phyloP scores from a whole-genome alignment of 2,113 vertebrate species.

The Vulpes ferrilata region DNA sequence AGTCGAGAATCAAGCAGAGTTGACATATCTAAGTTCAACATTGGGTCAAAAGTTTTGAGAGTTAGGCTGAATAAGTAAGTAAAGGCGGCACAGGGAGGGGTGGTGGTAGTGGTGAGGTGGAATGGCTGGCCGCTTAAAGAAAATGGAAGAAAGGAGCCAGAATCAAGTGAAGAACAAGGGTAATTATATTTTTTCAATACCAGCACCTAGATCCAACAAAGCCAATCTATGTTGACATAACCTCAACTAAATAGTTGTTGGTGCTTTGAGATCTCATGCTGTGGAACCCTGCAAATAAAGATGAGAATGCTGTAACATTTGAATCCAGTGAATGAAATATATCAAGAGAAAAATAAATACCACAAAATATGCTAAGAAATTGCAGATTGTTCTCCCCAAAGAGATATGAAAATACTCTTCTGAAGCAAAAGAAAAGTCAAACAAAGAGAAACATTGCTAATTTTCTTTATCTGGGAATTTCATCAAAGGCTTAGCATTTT shows the following conservation, averaged over 20 bases:
- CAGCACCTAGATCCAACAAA: background rate
- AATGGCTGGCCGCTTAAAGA: background rate
- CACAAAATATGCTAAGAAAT: slow-evolving; percentile 36
- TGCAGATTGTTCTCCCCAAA: background rate
- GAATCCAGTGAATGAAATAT: slow-evolving; percentile 38
- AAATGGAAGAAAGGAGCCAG: background rate
- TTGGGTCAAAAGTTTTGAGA: background rate
- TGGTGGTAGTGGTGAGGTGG: too few relatives aligned
- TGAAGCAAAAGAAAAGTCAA: slow-evolving; percentile 11
- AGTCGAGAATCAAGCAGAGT: background rate
- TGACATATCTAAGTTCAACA: background rate
- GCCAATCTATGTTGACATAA: background rate
- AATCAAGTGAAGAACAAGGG: background rate
- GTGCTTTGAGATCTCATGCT: background rate
- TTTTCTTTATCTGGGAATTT: slow-evolving; percentile 70
- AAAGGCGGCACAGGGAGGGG: too few relatives aligned
- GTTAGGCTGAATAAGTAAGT: background rate
- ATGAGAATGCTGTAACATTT: background rate
- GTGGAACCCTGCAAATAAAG: background rate
- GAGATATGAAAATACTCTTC: slow-evolving; percentile 1
- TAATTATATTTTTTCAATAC: background rate
- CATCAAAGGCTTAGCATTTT: slow-evolving; percentile 53
- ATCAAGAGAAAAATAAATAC: slow-evolving; percentile 55
- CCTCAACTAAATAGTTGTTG: background rate
- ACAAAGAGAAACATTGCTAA: slow-evolving; percentile 11